phyloP scores from a whole-genome alignment of 2,113 vertebrate genomes.

The Oncorhynchus gorbuscha region DNA sequence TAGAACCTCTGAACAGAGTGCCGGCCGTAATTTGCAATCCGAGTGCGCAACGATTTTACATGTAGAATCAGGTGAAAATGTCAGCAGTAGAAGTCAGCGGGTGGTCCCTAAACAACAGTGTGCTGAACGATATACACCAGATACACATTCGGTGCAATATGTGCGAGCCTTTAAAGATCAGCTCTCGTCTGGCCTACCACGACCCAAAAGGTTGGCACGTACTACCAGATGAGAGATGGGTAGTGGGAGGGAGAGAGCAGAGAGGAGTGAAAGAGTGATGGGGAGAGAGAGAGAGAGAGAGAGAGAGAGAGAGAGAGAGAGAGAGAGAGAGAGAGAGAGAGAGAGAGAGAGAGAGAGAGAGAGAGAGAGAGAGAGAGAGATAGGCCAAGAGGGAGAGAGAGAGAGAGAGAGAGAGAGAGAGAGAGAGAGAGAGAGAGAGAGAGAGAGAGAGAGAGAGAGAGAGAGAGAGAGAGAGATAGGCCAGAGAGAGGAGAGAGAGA shows the following conservation, averaged over 20 bases:
- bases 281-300: no score
- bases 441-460: constrained; percentile 17
- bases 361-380: neutral
- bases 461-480: neutral
- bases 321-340: neutral
- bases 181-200: neutral
- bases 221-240: neutral
- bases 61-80: no score
- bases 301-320: neutral
- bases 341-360: constrained; percentile 21
- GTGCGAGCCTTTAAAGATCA: neutral
- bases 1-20: no score
- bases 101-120: no score
- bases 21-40: no score
- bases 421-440: neutral
- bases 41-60: no score
- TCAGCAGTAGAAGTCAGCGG: no score
- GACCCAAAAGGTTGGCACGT: neutral
- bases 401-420: neutral
- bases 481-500: constrained; percentile 14
- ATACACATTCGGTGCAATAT: no score
- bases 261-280: constrained; percentile 21
- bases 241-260: neutral
- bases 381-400: neutral
- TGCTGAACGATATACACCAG: no score